phyloP scores from a whole-genome alignment of 2,113 vertebrate genomes.

The Telmatochromis brachygnathus region DNA sequence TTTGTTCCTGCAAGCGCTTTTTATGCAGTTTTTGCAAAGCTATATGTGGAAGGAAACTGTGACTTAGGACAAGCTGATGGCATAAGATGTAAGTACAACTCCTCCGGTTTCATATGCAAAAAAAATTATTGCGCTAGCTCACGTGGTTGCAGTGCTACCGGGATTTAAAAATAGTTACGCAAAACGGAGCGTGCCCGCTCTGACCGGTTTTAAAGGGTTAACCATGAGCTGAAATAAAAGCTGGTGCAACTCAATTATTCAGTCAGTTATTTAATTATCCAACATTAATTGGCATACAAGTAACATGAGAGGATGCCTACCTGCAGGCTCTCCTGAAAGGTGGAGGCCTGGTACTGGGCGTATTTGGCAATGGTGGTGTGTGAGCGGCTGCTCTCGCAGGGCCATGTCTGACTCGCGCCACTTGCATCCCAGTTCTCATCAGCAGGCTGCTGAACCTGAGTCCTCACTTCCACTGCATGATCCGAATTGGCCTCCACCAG shows the following conservation, averaged over 20 bases:
- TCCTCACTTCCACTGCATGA: constrained; percentile 85
- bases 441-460: constrained; percentile 88
- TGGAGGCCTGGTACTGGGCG: constrained; percentile 88
- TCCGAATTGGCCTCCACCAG: constrained; percentile 86
- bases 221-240: not conserved
- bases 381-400: constrained; percentile 87
- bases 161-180: too few species aligned
- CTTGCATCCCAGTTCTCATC: constrained; percentile 86
- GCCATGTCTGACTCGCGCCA: constrained; percentile 81
- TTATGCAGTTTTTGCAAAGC: too few species aligned
- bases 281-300: not conserved
- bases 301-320: constrained; percentile 53
- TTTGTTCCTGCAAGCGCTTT: too few species aligned
- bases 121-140: too few species aligned
- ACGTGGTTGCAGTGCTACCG: too few species aligned
- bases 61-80: too few species aligned
- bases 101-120: too few species aligned
- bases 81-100: too few species aligned
- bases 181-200: too few species aligned
- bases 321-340: constrained; percentile 88
- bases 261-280: not conserved
- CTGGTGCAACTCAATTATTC: not conserved
- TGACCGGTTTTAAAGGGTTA: too few species aligned
- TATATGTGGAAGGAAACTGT: too few species aligned
- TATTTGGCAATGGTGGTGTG: constrained; percentile 93